These are phyloP conservation scores for Muraenolepis orangiensis DNA, from an alignment of 2,797 vertebrate genomes.

Conservation along the genomic window DNA sequence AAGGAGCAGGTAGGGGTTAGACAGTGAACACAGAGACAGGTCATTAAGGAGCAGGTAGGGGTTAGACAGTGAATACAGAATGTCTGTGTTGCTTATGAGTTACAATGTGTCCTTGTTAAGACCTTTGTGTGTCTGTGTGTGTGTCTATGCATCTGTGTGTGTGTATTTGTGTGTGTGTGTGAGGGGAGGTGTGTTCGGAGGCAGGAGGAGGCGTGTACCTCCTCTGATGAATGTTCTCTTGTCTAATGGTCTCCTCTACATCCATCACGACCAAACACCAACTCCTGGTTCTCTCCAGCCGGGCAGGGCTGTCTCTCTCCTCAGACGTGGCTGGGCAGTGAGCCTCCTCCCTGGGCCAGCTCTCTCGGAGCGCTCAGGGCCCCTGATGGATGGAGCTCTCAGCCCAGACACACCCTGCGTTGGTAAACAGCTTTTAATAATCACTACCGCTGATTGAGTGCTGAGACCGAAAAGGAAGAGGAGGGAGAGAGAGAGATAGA, in stretches of 20 bases:
- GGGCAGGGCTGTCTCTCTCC: slow-evolving; percentile 18
- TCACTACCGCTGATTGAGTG: slow-evolving; percentile 56
- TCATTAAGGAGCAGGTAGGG: neutral
- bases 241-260: slow-evolving; percentile 23
- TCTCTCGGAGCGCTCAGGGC: slow-evolving; percentile 28
- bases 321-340: neutral
- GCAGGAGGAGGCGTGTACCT: slow-evolving; percentile 16
- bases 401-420: slow-evolving; percentile 53
- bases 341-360: neutral
- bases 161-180: neutral
- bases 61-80: neutral
- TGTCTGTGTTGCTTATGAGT: neutral
- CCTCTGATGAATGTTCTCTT: slow-evolving; percentile 42
- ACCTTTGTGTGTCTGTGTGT: neutral
- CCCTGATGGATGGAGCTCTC: slow-evolving; percentile 51
- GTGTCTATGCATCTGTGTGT: neutral
- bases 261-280: slow-evolving; percentile 49
- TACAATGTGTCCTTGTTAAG: neutral
- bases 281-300: slow-evolving; percentile 32
- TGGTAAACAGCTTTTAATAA: slow-evolving; percentile 70
- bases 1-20: too few species aligned
- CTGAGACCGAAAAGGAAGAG: slow-evolving; percentile 2
- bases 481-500: neutral
- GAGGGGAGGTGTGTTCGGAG: neutral
- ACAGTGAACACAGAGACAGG: too few species aligned